Conservation (phyloP, 23 tunicate species). For the Ascidia mentula region DNA sequence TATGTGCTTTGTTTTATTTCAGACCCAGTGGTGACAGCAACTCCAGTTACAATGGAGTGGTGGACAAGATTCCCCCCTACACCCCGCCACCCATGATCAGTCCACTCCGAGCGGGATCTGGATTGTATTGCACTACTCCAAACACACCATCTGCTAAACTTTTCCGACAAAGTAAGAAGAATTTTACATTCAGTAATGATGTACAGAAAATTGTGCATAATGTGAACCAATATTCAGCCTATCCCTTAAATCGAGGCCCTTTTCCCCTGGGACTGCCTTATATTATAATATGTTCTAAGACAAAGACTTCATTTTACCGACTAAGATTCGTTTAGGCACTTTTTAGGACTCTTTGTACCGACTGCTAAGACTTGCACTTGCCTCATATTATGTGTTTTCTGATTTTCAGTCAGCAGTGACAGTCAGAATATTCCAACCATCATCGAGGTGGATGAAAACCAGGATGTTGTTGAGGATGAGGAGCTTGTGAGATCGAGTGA, state of each 20-base stretch:
- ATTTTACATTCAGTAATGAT: not conserved
- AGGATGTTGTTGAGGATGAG: slow-evolving; percentile 58
- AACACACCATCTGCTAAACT: slow-evolving; percentile 61
- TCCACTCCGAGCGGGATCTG: slow-evolving; percentile 80
- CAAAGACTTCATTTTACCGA: too few relatives aligned
- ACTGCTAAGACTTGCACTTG: too few relatives aligned
- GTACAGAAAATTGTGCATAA: too few relatives aligned
- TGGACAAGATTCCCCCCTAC: slow-evolving; percentile 91
- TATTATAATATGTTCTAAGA: too few relatives aligned
- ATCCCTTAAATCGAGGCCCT: too few relatives aligned
- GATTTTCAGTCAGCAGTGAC: slow-evolving; percentile 46
- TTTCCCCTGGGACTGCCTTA: too few relatives aligned
- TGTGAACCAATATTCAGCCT: too few relatives aligned
- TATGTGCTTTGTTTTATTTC: too few relatives aligned
- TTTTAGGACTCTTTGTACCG: too few relatives aligned
- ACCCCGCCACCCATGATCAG: slow-evolving; percentile 97
- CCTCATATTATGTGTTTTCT: not conserved
- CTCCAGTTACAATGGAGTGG: slow-evolving; percentile 44
- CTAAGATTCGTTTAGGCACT: not conserved
- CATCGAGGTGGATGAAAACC: slow-evolving; percentile 42
- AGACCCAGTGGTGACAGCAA: slow-evolving; percentile 92
- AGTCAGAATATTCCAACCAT: slow-evolving; percentile 59
- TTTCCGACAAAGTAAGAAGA: slow-evolving; percentile 75
- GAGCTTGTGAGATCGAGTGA: slow-evolving; percentile 66
- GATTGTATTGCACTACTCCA: slow-evolving; percentile 84